phyloP scores from a whole-genome alignment of 1,140 invertebrate species.

The Sycobia sp. region DNA sequence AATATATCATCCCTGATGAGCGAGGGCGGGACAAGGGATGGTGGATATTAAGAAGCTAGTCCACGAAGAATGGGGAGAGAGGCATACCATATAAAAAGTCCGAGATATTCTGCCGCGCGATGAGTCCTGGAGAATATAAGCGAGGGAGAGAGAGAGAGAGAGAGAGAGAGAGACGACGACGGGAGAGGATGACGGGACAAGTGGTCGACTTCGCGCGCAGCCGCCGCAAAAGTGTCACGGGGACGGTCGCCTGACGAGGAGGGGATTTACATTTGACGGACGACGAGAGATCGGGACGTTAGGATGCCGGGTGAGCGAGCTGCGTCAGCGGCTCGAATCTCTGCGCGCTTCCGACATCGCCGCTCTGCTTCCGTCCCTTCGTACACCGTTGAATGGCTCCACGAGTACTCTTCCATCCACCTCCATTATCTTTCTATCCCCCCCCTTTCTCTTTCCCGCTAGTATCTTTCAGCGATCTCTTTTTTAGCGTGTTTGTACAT shows the following conservation, averaged over 20 bases:
- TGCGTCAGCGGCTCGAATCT: slow-evolving; percentile 56
- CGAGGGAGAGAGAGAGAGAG: neutral
- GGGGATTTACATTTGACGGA: slow-evolving; percentile 46
- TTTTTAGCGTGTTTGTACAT: too few relatives aligned
- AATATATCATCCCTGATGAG: too few relatives aligned
- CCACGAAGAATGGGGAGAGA: too few relatives aligned
- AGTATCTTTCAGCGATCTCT: too few relatives aligned
- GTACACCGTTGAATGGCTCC: neutral
- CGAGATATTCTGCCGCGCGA: neutral
- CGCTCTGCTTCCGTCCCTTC: too few relatives aligned
- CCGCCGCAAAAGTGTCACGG: slow-evolving; percentile 12
- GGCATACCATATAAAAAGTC: too few relatives aligned
- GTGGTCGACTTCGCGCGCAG: slow-evolving; percentile 49
- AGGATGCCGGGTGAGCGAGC: slow-evolving; percentile 59
- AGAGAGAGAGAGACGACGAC: neutral
- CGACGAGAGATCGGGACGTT: slow-evolving; percentile 60
- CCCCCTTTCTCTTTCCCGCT: neutral
- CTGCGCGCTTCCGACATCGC: too few relatives aligned
- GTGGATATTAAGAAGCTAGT: too few relatives aligned
- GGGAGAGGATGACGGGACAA: slow-evolving; percentile 44
- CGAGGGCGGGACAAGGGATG: too few relatives aligned
- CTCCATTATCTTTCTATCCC: slow-evolving; percentile 5
- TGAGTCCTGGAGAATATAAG: too few relatives aligned
- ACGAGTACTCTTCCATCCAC: neutral
- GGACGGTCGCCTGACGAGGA: slow-evolving; percentile 1